These are phyloP conservation scores for Tribolium freemani DNA, from an alignment of 2,888 invertebrate genomes.

Conservation along the genomic window DNA sequence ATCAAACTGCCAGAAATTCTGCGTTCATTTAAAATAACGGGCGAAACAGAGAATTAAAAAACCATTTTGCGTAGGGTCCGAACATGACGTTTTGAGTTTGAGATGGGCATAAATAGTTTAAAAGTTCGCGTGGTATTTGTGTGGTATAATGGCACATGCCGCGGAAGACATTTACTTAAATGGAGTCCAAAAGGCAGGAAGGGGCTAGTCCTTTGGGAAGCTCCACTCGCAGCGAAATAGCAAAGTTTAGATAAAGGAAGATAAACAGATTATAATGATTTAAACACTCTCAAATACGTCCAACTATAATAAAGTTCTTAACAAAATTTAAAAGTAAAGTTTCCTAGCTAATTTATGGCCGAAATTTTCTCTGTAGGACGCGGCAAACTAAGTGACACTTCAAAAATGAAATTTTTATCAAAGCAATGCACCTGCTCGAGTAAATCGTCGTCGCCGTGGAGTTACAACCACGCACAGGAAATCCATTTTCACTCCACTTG, in stretches of 20 bases:
- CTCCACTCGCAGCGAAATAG: conserved; percentile 61
- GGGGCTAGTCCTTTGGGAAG: conserved; percentile 57
- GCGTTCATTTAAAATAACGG: no score
- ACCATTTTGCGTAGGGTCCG: conserved; percentile 40
- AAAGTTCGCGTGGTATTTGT: conserved; percentile 7
- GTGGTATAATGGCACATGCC: conserved; percentile 21
- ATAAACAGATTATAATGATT: conserved; percentile 67
- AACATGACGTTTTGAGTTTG: neutral
- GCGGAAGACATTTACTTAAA: conserved; percentile 52
- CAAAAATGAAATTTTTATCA: conserved; percentile 56
- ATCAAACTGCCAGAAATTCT: no score
- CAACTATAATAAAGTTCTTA: conserved; percentile 61
- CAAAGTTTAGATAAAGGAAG: conserved; percentile 65
- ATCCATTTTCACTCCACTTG: neutral
- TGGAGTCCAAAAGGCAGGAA: conserved; percentile 53
- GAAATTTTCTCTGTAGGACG: conserved; percentile 38
- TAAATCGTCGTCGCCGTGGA: conserved; percentile 1
- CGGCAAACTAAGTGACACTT: conserved; percentile 49
- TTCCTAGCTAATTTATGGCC: conserved; percentile 43
- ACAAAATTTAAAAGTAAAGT: conserved; percentile 60
- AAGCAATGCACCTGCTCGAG: conserved; percentile 49
- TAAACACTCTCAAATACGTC: conserved; percentile 63
- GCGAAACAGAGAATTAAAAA: neutral
- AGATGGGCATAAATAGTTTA: neutral
- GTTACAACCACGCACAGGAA: neutral